These are phyloP conservation scores for Lysandra bellargus DNA, from an alignment of 2,888 invertebrate genomes.

Conservation along the genomic window DNA sequence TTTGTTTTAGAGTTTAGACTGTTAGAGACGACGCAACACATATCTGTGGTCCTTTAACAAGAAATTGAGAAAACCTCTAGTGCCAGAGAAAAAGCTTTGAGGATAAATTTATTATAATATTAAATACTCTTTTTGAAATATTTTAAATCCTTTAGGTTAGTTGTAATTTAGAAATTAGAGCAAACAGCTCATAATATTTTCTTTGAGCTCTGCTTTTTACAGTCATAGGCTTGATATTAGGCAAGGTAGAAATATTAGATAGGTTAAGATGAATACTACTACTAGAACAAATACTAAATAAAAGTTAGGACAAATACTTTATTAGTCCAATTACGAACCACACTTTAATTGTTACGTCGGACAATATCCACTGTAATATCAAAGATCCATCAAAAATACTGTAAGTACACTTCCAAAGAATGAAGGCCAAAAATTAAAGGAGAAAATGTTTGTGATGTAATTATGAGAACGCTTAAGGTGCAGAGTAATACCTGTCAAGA, in stretches of 20 bases:
- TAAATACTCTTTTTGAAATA: background rate
- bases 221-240: too few relatives aligned
- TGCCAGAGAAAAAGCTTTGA: constrained; percentile 6
- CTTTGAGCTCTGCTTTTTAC: too few relatives aligned
- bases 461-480: constrained; percentile 60
- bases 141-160: background rate
- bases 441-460: constrained; percentile 52
- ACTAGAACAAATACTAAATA: background rate
- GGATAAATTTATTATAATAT: background rate
- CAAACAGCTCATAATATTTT: too few relatives aligned
- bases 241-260: too few relatives aligned
- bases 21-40: constrained; percentile 59
- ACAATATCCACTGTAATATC: background rate
- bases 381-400: background rate
- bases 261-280: too few relatives aligned
- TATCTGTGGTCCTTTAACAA: constrained; percentile 63
- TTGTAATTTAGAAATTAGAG: too few relatives aligned
- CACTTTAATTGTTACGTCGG: background rate
- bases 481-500: constrained; percentile 73
- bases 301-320: background rate
- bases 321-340: background rate
- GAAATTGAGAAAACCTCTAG: constrained; percentile 53
- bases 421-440: background rate
- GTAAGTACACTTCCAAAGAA: background rate
- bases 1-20: constrained; percentile 62